A percentile compares a stretch with the other conserved stretches of the same genome.
These are phyloP conservation scores for Ptychodera flava DNA, from an alignment of 35 echinoderm and acorn worm genomes.

Conservation along the genomic window DNA sequence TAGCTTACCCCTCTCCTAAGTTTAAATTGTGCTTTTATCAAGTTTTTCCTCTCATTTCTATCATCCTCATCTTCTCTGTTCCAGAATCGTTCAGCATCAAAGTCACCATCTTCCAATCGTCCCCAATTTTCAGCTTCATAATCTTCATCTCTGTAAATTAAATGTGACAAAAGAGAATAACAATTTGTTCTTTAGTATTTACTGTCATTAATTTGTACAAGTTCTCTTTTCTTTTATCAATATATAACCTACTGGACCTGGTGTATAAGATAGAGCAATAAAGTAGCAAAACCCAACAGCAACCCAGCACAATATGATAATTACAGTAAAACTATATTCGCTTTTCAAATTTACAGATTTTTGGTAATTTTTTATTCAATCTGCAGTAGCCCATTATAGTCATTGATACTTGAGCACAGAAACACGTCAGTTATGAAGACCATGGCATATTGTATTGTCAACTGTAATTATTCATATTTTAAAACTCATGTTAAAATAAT, in stretches of 20 bases:
- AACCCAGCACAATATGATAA: too few species aligned
- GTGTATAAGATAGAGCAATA: too few species aligned
- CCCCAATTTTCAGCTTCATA: slow-evolving; percentile 3
- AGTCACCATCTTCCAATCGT: not conserved
- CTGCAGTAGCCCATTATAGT: too few species aligned
- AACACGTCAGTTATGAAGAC: too few species aligned
- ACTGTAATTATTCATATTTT: too few species aligned
- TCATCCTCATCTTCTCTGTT: slow-evolving; percentile 36
- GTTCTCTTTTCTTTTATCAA: not conserved
- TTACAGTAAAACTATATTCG: too few species aligned
- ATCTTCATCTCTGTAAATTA: not conserved
- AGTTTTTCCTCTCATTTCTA: slow-evolving; percentile 14
- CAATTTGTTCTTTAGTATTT: not conserved
- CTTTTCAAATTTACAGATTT: too few species aligned
- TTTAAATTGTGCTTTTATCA: slow-evolving; percentile 55
- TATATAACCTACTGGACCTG: not conserved
- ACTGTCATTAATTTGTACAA: not conserved
- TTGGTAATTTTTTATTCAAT: too few species aligned
- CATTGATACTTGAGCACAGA: too few species aligned
- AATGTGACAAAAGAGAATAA: slow-evolving; percentile 7
- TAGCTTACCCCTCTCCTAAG: slow-evolving; percentile 69
- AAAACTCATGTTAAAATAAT: too few species aligned
- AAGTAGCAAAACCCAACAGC: too few species aligned
- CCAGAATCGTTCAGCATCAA: slow-evolving; percentile 39
- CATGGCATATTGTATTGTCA: too few species aligned